Evolutionary conservation across 2,888 invertebrate species (phyloP), one percentile per base, ranked within the genome.

Genomic region (Pyrrhosoma nymphula): DNA sequence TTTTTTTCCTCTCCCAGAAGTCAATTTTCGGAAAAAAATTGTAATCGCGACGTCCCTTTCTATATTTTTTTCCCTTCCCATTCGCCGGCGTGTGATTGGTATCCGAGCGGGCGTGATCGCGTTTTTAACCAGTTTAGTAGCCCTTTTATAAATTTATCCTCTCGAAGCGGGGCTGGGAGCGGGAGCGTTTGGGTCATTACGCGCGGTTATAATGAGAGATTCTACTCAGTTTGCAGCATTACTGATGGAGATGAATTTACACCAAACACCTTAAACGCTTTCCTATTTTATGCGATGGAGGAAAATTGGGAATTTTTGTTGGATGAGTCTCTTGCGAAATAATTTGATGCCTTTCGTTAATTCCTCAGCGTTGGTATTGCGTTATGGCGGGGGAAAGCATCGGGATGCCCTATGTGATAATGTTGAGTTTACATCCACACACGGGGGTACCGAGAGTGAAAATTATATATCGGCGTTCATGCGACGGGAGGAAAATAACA

Each of bases 21-120:
- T 35, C 82, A 82, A 82, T 82, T 82, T 82, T 82, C 30, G 12
- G 30, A 35, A 35, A 82, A 82, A 82, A 82, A 35, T 60, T 82
- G 30, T 69, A 26, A 26, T 35, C 82, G 82, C 35, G 12, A n/a
- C 18, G 14, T 82, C 16, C 12, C 16, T 60, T 20, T 60, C 8
- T 56, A 56, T 60, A 20, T 20, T 20, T 20, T 20, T 60, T 20
- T 60, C 60, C 12, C 60, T 16, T 18, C 14, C 30, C 4, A 16
- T 82, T 82, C 35, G 47, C 3, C 16, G 93, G 75, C 75, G 69
- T 69, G 69, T n/a, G 93, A 93, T 93, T 93, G 63, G 69, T 69
- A 63, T 69, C 69, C 26, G 47, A 60, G 60, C 14, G 47, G 93
- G 56, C 39, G 63, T 93, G 63, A 75, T 93, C 93, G 47, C 55